Conservation (phyloP, 2,113 vertebrate species). For the Chaetura pelagica region DNA sequence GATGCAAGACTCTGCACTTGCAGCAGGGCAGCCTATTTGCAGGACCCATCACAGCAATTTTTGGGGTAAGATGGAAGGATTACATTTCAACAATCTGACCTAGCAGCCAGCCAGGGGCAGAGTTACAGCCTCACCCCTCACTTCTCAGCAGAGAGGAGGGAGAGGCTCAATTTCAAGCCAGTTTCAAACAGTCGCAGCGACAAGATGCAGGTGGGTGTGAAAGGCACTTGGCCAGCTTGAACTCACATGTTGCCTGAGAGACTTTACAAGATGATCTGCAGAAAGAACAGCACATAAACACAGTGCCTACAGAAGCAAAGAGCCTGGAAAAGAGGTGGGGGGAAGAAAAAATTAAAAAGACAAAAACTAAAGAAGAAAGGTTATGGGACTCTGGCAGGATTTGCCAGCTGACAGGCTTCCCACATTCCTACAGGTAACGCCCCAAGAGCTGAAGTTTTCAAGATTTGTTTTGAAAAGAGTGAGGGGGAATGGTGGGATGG, state of each 20-base stretch:
- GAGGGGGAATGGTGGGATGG: neutral
- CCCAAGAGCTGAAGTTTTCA: neutral
- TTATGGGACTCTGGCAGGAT: neutral
- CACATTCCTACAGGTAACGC: neutral
- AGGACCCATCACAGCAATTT: neutral
- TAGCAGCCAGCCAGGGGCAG: neutral
- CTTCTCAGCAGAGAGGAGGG: neutral
- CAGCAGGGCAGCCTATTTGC: neutral
- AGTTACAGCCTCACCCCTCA: neutral
- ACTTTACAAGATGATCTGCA: neutral
- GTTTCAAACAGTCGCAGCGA: neutral
- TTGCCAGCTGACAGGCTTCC: neutral
- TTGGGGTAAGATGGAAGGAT: neutral
- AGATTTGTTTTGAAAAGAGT: neutral
- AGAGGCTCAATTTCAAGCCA: neutral
- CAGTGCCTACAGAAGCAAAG: neutral
- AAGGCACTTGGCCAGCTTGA: neutral
- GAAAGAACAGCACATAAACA: neutral
- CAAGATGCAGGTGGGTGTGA: neutral
- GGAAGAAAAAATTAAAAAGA: too few relatives aligned
- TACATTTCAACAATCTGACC: neutral
- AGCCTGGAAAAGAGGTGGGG: neutral
- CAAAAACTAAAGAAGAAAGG: neutral
- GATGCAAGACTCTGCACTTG: too few relatives aligned
- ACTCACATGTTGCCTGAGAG: slow-evolving; percentile 8